Base-by-base conservation (phyloP, 2,797 vertebrate species). In the Lycodopsis pacificus region DNA sequence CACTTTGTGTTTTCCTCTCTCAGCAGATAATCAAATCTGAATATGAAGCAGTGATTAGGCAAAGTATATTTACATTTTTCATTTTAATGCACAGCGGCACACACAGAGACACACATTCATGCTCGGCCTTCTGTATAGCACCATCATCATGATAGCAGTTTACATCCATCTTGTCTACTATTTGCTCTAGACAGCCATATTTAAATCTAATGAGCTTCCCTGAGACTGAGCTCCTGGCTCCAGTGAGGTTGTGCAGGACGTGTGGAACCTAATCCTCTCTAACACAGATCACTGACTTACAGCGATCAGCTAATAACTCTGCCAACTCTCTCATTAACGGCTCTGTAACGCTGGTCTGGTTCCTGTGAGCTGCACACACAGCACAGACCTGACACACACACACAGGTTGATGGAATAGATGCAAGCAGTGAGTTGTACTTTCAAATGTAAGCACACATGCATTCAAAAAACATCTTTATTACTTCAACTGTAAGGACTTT, bases 231-330 rank as follows among this genome's bases (percentile, higher is more conserved):
- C 83, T 87, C 61, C 73, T 75, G 76, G 82, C 86, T 88, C 80
- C 76, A 65, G 58, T 25, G 88, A 90, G 85, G 85, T 87, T 86
- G 84, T 73, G 82, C 51, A 30, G 80, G 83, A 88, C 42, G 79
- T 65, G 88, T 78, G 78, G 56, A 89, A 65, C 75, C 73, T 91
- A 93, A 92, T 93, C 86, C 85, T 81, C 88, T 77, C 85, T 86
- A 79, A 84, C 59, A 85, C 92, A 90, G 89, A 91, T 92, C 89
- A 82, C 86, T 89, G 90, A 91, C 86, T 93, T 90, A 88, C 86
- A 91, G 88, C 76, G 73, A 91, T 89, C 88, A 86, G 89, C 91
- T 93, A 93, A 93, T 91, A 92, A 91, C 88, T 90, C 81, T 89
- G 89, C 86, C 88, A 91, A 53, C 76, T 88, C 84, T 77, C 89